Evolutionary conservation across 2,888 invertebrate genomes (phyloP).

Genomic region (Sylvicola fuscatus): DNA sequence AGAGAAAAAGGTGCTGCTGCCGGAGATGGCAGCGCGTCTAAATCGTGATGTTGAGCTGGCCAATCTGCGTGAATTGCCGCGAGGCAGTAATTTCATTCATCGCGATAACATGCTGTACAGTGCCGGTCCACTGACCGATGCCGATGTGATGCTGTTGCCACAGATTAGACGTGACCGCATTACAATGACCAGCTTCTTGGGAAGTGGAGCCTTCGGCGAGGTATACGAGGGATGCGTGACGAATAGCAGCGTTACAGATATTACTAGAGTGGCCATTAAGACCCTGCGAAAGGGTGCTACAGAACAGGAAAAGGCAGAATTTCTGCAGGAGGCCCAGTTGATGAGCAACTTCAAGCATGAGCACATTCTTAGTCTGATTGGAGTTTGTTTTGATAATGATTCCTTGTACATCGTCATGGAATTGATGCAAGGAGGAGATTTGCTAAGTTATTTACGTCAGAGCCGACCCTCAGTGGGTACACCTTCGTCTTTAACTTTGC

Average conservation of each 20-base stretch:
- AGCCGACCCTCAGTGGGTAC: constrained; percentile 53
- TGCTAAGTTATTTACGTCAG: constrained; percentile 71
- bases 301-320: constrained; percentile 77
- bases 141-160: constrained; percentile 60
- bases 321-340: constrained; percentile 87
- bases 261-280: constrained; percentile 82
- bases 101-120: constrained; percentile 70
- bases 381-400: constrained; percentile 86
- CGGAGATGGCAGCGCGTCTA: too few relatives aligned
- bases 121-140: constrained; percentile 41
- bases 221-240: constrained; percentile 83
- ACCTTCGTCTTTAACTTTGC: constrained; percentile 45
- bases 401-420: constrained; percentile 90
- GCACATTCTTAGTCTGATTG: constrained; percentile 79
- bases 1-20: too few relatives aligned
- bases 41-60: constrained; percentile 53
- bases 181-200: constrained; percentile 69
- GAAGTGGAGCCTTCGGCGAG: constrained; percentile 93
- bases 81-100: constrained; percentile 46
- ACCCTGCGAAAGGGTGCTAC: constrained; percentile 82
- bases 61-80: constrained; percentile 62
- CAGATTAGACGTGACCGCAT: constrained; percentile 76
- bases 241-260: constrained; percentile 37
- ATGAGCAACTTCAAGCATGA: constrained; percentile 97
- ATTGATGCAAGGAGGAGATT: constrained; percentile 93